A percentile compares a stretch with the other conserved stretches of the same genome.
These are phyloP conservation scores for Ageneiosus marmoratus DNA, from an alignment of 2,113 vertebrate species.

Conservation along the genomic window DNA sequence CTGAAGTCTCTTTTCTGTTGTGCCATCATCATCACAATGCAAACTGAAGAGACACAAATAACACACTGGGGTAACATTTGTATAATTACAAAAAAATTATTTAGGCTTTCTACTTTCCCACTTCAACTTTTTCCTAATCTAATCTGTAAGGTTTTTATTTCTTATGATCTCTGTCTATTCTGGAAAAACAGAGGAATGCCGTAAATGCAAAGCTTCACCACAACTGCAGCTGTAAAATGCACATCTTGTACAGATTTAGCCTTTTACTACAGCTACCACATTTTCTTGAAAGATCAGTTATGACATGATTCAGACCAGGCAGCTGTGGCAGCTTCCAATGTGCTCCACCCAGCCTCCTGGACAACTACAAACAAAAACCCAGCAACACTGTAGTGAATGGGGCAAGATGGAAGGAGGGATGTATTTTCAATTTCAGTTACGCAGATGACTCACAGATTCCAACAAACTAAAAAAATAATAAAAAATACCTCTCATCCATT, in stretches of 20 bases:
- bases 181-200: slow-evolving; percentile 43
- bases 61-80: slow-evolving; percentile 39
- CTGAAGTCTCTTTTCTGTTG: slow-evolving; percentile 58
- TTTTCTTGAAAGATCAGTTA: slow-evolving; percentile 74
- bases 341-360: slow-evolving; percentile 67
- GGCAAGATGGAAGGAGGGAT: slow-evolving; percentile 35
- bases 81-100: slow-evolving; percentile 9
- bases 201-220: slow-evolving; percentile 42
- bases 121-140: slow-evolving; percentile 33
- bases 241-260: slow-evolving; percentile 71
- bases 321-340: slow-evolving; percentile 65
- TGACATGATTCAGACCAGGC: slow-evolving; percentile 73
- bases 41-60: slow-evolving; percentile 62
- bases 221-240: slow-evolving; percentile 54
- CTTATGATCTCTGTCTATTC: slow-evolving; percentile 53
- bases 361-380: slow-evolving; percentile 67
- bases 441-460: slow-evolving; percentile 76
- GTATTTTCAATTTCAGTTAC: slow-evolving; percentile 72
- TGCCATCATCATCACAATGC: slow-evolving; percentile 65
- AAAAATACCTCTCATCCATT: slow-evolving; percentile 37
- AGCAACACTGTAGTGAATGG: slow-evolving; percentile 52
- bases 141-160: slow-evolving; percentile 29
- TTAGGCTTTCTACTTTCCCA: slow-evolving; percentile 32
- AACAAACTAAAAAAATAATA: slow-evolving; percentile 56
- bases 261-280: slow-evolving; percentile 63